Conservation (phyloP, 1,140 invertebrate species). For the Orius insidiosus region DNA sequence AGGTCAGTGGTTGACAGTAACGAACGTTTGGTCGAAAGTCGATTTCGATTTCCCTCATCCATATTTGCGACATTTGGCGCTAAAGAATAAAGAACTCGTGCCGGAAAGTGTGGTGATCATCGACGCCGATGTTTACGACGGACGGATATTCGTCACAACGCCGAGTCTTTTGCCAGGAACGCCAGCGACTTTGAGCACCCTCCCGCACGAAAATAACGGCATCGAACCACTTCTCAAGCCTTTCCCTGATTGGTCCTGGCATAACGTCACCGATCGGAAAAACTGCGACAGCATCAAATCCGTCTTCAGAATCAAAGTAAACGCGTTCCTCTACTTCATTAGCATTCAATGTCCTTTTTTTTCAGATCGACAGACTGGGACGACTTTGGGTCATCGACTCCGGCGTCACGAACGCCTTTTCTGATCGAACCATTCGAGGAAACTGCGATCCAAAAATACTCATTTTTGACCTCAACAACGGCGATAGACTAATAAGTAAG, state of each 20-base stretch:
- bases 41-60: constrained; percentile 5
- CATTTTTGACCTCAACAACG: constrained; percentile 4
- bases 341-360: neutral
- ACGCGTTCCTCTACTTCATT: too few relatives aligned
- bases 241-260: constrained; percentile 5
- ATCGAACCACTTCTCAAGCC: constrained; percentile 2
- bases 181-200: constrained; percentile 3
- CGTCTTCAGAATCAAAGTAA: constrained; percentile 5
- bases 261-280: constrained; percentile 2
- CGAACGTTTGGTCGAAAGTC: constrained; percentile 2
- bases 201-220: neutral
- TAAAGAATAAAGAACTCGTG: constrained; percentile 2
- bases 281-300: constrained; percentile 8
- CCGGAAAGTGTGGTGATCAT: constrained; percentile 7
- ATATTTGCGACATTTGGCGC: neutral
- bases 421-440: neutral
- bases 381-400: constrained; percentile 5
- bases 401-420: constrained; percentile 4
- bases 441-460: constrained; percentile 9
- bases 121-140: constrained; percentile 4
- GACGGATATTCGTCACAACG: constrained; percentile 6
- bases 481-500: constrained; percentile 7
- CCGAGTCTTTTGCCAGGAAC: constrained; percentile 2
- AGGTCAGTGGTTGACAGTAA: constrained; percentile 6
- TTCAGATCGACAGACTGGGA: constrained; percentile 8